A percentile compares a stretch with the other conserved stretches of the same genome.
Conservation (phyloP, 2,797 vertebrate genomes). For the Peromyscus nudipes region DNA sequence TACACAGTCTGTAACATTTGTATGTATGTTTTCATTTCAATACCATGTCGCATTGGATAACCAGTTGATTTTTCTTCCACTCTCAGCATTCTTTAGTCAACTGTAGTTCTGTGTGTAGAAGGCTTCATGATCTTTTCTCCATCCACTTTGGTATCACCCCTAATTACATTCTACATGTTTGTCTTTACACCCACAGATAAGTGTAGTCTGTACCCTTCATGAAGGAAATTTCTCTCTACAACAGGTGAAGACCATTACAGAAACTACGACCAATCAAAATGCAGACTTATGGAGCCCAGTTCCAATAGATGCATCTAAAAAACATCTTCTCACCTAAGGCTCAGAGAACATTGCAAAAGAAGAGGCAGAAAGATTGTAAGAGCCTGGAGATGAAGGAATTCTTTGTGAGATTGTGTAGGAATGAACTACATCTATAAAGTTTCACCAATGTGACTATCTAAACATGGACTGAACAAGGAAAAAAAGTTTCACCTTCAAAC, state of each 20-base stretch:
- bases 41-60: background rate
- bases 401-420: background rate
- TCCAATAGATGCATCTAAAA: background rate
- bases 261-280: background rate
- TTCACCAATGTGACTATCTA: background rate
- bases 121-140: background rate
- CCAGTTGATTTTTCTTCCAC: background rate
- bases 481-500: background rate
- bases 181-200: background rate
- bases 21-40: background rate
- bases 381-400: background rate
- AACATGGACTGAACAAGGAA: background rate
- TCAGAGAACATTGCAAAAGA: background rate
- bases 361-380: background rate
- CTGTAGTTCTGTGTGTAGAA: background rate
- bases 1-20: background rate
- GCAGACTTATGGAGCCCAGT: background rate
- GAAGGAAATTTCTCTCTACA: background rate
- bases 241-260: background rate
- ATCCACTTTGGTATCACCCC: background rate
- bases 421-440: background rate
- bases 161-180: background rate
- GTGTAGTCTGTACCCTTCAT: background rate
- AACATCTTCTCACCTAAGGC: background rate
- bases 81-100: background rate